A percentile compares a stretch with the other conserved stretches of the same genome.
These are phyloP conservation scores for Anabacerthia variegaticeps DNA, from an alignment of 2,797 vertebrate species.

Conservation along the genomic window DNA sequence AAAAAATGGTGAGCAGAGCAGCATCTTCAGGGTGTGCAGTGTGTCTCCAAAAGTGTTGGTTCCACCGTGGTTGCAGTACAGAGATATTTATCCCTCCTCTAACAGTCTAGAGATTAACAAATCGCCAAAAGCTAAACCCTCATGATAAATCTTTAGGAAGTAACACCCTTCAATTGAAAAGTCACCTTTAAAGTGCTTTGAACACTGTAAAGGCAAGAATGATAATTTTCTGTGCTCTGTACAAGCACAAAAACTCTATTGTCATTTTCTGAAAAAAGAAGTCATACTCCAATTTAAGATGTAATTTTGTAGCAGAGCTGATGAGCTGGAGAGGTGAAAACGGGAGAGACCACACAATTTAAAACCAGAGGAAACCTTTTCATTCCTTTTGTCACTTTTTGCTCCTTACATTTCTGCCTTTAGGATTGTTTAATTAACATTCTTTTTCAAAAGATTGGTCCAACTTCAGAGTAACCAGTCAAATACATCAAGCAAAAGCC, in stretches of 20 bases:
- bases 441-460: neutral
- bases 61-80: neutral
- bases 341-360: neutral
- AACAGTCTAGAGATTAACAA: neutral
- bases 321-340: neutral
- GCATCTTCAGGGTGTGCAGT: neutral
- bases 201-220: neutral
- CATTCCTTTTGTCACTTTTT: neutral
- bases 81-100: neutral
- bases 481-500: neutral
- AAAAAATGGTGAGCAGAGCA: neutral
- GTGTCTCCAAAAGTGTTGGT: neutral
- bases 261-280: neutral
- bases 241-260: neutral
- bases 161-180: neutral
- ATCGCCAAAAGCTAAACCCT: neutral
- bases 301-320: neutral
- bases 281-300: neutral
- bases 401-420: neutral
- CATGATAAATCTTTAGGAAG: neutral
- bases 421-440: neutral
- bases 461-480: neutral
- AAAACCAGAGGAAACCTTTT: neutral
- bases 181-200: neutral
- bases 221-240: neutral